Conservation (phyloP, 2,113 vertebrate species). For the Tyto alba region DNA sequence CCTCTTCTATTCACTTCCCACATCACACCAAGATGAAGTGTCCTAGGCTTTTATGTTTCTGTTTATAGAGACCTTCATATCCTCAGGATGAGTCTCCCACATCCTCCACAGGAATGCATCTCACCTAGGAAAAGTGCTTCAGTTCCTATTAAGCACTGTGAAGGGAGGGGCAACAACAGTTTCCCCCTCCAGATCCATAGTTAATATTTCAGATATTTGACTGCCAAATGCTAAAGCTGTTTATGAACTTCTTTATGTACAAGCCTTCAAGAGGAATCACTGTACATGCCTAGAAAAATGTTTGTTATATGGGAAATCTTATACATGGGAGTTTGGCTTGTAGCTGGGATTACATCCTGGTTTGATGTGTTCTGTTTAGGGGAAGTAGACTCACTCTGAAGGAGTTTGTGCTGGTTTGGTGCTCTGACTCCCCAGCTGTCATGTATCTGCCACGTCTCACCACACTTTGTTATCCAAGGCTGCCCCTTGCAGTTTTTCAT, state of each 20-base stretch:
- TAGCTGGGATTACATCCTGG: neutral
- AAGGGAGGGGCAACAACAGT: neutral
- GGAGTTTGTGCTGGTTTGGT: rapidly evolving
- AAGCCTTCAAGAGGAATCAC: neutral
- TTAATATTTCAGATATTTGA: neutral
- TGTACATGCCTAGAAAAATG: neutral
- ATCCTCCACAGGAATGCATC: neutral
- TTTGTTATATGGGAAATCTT: neutral
- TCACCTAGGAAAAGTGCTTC: neutral
- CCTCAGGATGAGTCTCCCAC: neutral
- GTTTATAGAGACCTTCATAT: neutral
- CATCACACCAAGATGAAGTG: neutral
- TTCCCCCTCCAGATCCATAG: neutral
- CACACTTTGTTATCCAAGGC: neutral
- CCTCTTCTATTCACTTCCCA: neutral
- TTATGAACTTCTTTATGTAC: neutral
- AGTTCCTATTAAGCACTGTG: neutral
- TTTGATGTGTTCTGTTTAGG: neutral
- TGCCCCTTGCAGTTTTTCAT: neutral
- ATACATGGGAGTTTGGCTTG: neutral
- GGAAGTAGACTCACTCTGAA: neutral
- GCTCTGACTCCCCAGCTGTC: neutral
- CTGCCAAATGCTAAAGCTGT: neutral
- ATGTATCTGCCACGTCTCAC: neutral
- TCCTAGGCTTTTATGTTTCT: neutral